A percentile compares a stretch with the other conserved stretches of the same genome.
Conservation (phyloP, 2,888 invertebrate species). For the Synergus gifuensis region DNA sequence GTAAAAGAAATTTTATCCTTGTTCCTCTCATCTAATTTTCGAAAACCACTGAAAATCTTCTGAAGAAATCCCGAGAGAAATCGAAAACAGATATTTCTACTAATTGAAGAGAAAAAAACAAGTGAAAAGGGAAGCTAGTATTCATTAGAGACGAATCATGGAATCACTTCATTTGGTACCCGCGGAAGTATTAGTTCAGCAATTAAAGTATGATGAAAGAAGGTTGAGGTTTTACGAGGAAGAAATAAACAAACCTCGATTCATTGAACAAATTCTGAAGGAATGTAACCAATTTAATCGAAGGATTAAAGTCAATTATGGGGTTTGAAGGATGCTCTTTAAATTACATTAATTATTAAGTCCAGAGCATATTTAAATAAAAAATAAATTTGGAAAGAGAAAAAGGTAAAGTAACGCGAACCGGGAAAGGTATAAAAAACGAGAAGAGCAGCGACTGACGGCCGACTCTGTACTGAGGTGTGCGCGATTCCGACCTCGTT, state of each 20-base stretch:
- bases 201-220: neutral
- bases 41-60: neutral
- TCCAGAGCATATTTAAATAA: neutral
- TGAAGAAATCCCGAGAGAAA: neutral
- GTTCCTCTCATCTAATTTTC: neutral
- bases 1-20: neutral
- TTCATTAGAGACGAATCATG: neutral
- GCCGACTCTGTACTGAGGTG: constrained; percentile 66
- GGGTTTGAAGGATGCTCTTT: neutral
- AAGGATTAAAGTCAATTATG: neutral
- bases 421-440: constrained; percentile 41
- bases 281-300: neutral
- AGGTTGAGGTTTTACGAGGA: neutral
- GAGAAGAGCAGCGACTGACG: constrained; percentile 62
- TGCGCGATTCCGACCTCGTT: constrained; percentile 51
- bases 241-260: constrained; percentile 1
- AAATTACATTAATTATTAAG: neutral
- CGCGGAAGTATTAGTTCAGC: neutral
- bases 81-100: neutral
- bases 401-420: constrained; percentile 35
- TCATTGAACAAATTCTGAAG: neutral
- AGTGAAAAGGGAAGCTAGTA: neutral
- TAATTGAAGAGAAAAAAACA: neutral
- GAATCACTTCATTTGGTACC: neutral
- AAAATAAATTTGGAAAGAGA: neutral